Percentiles rank a stretch among this genome's conserved stretches.
phyloP scores from a whole-genome alignment of 1,140 invertebrate species.

The Thaumatotibia leucotreta region DNA sequence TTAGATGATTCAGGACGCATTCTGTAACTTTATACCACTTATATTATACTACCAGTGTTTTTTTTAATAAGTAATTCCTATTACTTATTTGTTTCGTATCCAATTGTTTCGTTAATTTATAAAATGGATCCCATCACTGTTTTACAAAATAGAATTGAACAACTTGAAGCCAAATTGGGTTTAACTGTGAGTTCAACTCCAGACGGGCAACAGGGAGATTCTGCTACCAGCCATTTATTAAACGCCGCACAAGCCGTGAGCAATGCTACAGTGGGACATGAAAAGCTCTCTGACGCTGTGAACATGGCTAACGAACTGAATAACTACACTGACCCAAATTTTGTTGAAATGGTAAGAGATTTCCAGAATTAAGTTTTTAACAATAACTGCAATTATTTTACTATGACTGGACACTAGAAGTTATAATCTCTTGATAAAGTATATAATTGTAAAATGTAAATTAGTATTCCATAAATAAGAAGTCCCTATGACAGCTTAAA shows the following conservation, averaged over 20 bases:
- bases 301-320: constrained; percentile 68
- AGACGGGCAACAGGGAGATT: constrained; percentile 61
- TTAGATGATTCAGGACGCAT: neutral
- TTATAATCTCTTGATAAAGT: no score
- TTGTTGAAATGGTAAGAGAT: constrained; percentile 58
- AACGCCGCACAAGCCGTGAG: constrained; percentile 61
- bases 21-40: neutral
- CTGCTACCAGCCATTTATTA: constrained; percentile 58
- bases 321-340: constrained; percentile 72
- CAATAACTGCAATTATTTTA: no score
- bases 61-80: neutral
- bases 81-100: constrained; percentile 15
- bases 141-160: constrained; percentile 71
- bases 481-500: no score
- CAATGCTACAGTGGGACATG: constrained; percentile 64
- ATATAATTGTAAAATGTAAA: no score
- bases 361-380: no score
- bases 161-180: constrained; percentile 72
- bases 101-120: constrained; percentile 14
- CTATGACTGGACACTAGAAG: no score
- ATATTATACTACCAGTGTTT: constrained; percentile 1
- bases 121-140: constrained; percentile 70
- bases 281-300: constrained; percentile 61
- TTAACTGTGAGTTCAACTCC: constrained; percentile 34
- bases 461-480: no score